Base-by-base conservation (phyloP, 2,113 vertebrate genomes). In the Ceuthmochares aereus region DNA sequence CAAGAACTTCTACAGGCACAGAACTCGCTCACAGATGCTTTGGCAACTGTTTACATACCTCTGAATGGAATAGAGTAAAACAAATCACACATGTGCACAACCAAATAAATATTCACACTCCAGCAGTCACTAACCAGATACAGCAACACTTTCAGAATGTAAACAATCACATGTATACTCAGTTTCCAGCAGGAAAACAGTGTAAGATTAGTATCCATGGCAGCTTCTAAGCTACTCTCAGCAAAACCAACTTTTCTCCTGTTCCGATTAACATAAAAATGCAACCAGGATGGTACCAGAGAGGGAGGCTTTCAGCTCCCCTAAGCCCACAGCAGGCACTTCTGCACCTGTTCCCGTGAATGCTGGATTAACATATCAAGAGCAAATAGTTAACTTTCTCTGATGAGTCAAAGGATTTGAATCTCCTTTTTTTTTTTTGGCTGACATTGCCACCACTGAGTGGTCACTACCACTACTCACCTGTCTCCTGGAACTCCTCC, bases 401-500 rank as follows among this genome's bases (percentile, higher is more conserved):
- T 52, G 22, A 67, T 4, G 17, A 76, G 15, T 29, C 43, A 36
- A 74, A 64, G 26, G 40, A n/a, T 25, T 79, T 23, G n/a, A 19
- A 45, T 86, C 6, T 40, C 82, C 6, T n/a, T n/a, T n/a, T n/a
- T 40, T 40, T 37, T 27, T 42, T 58, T 21, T 47, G 5, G 40
- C 37, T 49, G 52, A 20, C 14, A 3, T 2, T 20, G 55, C 18
- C 74, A n/a, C 2, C 1, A 0, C 2, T 22, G 15, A 32, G 43
- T 7, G 22, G 8, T 54, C 26, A 32, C 52, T 7, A 26, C 34
- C 55, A 6, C 14, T 10, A 93, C 86, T 1, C 75, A 99, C 99
- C 99, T 43, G 97, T 98, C 93, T 98, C 98, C 96, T 99, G 99
- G 98, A 99, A 99, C 16, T 82, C 68, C 96, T 99, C 99, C 62